Conservation (phyloP, 2,888 invertebrate species). For the Drosophila koepferae region DNA sequence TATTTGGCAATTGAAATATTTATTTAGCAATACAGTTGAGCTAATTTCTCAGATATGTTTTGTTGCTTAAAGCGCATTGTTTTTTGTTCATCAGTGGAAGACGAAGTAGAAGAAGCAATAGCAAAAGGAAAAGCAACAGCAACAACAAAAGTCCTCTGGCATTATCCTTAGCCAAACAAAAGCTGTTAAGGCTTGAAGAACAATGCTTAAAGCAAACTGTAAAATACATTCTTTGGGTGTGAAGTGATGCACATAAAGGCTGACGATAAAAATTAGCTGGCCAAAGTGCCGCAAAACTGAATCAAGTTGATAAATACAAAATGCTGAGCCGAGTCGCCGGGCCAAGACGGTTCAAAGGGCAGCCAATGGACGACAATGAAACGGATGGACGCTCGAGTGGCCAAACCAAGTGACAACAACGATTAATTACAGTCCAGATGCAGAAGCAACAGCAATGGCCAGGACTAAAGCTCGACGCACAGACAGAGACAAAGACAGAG, state of each 20-base stretch:
- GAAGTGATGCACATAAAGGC: constrained; percentile 65
- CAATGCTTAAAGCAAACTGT: constrained; percentile 57
- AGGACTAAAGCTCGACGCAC: not conserved
- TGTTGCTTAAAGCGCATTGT: constrained; percentile 5
- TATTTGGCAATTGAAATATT: constrained; percentile 17
- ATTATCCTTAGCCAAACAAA: constrained; percentile 10
- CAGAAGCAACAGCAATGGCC: constrained; percentile 30
- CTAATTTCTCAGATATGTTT: constrained; percentile 7
- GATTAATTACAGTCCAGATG: constrained; percentile 65
- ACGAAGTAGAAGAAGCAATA: not conserved
- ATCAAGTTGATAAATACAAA: constrained; percentile 61
- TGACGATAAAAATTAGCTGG: constrained; percentile 58
- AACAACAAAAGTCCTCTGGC: not conserved
- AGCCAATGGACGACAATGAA: constrained; percentile 56
- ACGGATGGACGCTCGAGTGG: constrained; percentile 64
- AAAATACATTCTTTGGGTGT: constrained; percentile 55
- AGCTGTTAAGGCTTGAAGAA: constrained; percentile 48
- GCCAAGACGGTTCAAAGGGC: constrained; percentile 25
- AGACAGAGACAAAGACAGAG: not conserved
- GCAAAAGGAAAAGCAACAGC: not conserved
- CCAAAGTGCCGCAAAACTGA: constrained; percentile 56
- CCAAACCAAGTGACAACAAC: constrained; percentile 66
- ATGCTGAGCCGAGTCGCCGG: constrained; percentile 26
- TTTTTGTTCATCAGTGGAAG: not conserved
- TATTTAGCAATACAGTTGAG: constrained; percentile 9